A percentile compares a stretch with the other conserved stretches of the same genome.
These are phyloP conservation scores for Philaethria dido DNA, from an alignment of 2,888 invertebrate genomes.

Conservation along the genomic window DNA sequence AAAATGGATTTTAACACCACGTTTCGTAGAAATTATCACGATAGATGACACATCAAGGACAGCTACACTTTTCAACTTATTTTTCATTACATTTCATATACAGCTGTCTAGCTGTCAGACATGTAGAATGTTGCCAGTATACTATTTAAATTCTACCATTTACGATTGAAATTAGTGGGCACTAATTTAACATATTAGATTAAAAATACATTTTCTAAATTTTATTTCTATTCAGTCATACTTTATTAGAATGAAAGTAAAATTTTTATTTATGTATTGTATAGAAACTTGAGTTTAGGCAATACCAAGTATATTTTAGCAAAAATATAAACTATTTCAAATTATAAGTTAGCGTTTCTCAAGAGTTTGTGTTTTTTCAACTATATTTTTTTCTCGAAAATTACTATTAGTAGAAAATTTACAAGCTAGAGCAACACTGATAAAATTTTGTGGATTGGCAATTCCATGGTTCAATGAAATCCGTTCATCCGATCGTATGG, in stretches of 20 bases:
- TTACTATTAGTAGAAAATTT: conserved; percentile 4
- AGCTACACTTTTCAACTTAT: conserved; percentile 69
- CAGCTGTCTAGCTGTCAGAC: conserved; percentile 79
- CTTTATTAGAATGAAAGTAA: too few species aligned
- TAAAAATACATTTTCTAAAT: too few species aligned
- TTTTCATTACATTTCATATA: conserved; percentile 78
- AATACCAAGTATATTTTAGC: too few species aligned
- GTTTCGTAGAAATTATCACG: conserved; percentile 68
- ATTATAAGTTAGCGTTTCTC: neutral
- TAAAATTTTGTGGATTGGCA: conserved; percentile 7
- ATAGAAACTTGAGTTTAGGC: too few species aligned
- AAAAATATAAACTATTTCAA: too few species aligned
- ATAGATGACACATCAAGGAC: conserved; percentile 82
- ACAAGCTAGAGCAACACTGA: conserved; percentile 4
- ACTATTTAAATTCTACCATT: conserved; percentile 36
- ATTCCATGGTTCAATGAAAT: neutral
- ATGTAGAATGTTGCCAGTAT: conserved; percentile 64
- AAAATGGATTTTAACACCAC: conserved; percentile 54
- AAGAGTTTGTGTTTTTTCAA: too few species aligned
- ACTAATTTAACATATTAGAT: neutral
- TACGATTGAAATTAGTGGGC: conserved; percentile 39
- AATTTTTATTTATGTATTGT: too few species aligned
- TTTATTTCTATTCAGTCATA: too few species aligned
- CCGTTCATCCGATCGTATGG: neutral
- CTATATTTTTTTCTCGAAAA: neutral